Base-by-base conservation (phyloP, 2,888 invertebrate genomes). In the Hypsopygia costalis region DNA sequence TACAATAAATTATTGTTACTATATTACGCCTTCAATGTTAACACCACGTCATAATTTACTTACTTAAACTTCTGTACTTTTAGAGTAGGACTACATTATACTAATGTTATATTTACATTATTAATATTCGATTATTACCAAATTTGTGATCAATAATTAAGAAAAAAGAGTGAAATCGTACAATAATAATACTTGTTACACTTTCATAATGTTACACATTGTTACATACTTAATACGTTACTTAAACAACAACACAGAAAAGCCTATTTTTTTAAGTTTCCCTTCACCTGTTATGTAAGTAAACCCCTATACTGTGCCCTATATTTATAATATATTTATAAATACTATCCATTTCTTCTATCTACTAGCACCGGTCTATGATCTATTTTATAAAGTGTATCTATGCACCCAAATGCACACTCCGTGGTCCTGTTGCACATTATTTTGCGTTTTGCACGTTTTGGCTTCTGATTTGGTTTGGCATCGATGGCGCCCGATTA, bases 151-250 rank as follows among this genome's bases (percentile, higher is more conserved):
- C 69, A 71, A 70, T 76, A 75, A 70, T 68, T 68, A 67, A 69
- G 25, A 66, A 65, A 64, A 63, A 81, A 81, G 81, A 82, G 75
- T 82, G 82, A 85, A 78, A 76, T 75, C 80, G 85, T 85, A 87
- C 86, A 87, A 86, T 82, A 81, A 78, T 72, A 71, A 69, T 78
- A 78, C 69, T 81, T 83, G 79, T 83, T 83, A 85, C 80, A 81
- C 77, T 78, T 69, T 69, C 74, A 70, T 80, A 78, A 71, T 80
- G 67, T 80, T 82, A 83, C 81, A 82, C 81, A 71, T 76, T 79
- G 77, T 81, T 82, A 81, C 80, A 77, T 66, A 71, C 62, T 16
- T 58, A 70, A 71, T 78, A 76, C 73, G 68, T 81, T 70, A 4
- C 3, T 16, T 3, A 2, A 76, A 72, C 67, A 64, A 63, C 52